Evolutionary conservation across 2,113 vertebrate species (phyloP), one percentile per base, ranked within the genome.

Genomic region (Pogona vitticeps): DNA sequence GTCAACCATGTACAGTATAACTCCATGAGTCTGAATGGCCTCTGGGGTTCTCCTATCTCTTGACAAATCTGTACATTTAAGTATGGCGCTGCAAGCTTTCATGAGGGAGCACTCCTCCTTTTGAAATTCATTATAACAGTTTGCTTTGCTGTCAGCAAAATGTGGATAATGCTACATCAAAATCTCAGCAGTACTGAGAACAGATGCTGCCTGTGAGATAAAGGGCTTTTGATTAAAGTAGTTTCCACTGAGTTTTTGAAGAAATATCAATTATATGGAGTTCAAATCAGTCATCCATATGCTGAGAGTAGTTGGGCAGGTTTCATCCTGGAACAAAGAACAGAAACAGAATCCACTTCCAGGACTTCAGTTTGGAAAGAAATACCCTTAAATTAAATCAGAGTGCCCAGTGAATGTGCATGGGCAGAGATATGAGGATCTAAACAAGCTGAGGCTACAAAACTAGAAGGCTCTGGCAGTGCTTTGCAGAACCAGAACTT

Each of bases 211-310:
- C 87, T 90, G 52, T 84, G 84, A 91, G 90, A 93, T 92, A 91
- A 85, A 86, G 76, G 82, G 8, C 72, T 84, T 88, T 80, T 93
- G 87, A 86, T 73, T 85, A 88, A 2, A 1, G 91, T 91, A 84
- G 36, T 18, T 1, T 76, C 67, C 85, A 23, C 20, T 83, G 6
- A 31, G 18, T 6, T 46, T 82, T 28, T 87, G 26, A 88, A 42
- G 3, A 89, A 80, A 90, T 79, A 73, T 83, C 90, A 92, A 86
- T 92, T 93, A 87, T 5, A 71, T 23, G 52, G 28, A 76, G 84
- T 73, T 87, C 79, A n/a, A 26, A 40, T 38, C 80, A 82, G 81
- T 80, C 8, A 6, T 33, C 6, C 33, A 40, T 76, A 52, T 56
- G 21, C 73, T 42, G 46, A 36, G 63, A 42, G 75, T 13, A 82